phyloP scores from a whole-genome alignment of 2,113 vertebrate species.

The Amblyopsis rosae region DNA sequence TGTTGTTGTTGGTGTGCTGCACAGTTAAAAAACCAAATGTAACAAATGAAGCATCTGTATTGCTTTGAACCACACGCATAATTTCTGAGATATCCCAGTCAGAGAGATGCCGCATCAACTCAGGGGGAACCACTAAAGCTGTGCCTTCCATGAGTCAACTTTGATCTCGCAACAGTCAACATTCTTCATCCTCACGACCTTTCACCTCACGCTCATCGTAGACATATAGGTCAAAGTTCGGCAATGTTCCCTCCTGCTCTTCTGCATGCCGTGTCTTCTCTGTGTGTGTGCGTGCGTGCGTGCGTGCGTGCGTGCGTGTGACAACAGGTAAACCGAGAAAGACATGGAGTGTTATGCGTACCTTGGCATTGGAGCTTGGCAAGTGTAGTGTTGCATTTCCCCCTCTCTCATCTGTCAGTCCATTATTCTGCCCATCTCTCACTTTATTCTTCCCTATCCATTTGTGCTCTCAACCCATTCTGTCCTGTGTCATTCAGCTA shows the following conservation, averaged over 20 bases:
- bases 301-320: too few relatives aligned
- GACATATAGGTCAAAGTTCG: constrained; percentile 13
- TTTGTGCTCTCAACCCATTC: constrained; percentile 12
- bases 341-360: constrained; percentile 3
- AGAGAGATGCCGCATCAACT: constrained; percentile 57
- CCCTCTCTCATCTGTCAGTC: constrained; percentile 32
- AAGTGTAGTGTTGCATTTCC: constrained; percentile 60
- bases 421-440: background rate
- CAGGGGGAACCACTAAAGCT: constrained; percentile 73
- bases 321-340: too few relatives aligned
- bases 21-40: background rate
- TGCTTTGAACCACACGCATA: background rate
- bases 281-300: too few relatives aligned
- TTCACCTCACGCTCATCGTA: background rate
- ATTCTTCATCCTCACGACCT: background rate
- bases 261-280: too few relatives aligned
- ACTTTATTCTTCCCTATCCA: background rate
- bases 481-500: background rate
- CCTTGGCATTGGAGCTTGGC: constrained; percentile 40
- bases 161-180: constrained; percentile 37
- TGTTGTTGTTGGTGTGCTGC: background rate
- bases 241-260: background rate
- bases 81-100: background rate
- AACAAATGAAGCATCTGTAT: background rate
- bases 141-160: constrained; percentile 72